Percentiles rank a stretch among this genome's conserved stretches.
phyloP scores from a whole-genome alignment of 2,113 vertebrate genomes.

The Entomyzon cyanotis region DNA sequence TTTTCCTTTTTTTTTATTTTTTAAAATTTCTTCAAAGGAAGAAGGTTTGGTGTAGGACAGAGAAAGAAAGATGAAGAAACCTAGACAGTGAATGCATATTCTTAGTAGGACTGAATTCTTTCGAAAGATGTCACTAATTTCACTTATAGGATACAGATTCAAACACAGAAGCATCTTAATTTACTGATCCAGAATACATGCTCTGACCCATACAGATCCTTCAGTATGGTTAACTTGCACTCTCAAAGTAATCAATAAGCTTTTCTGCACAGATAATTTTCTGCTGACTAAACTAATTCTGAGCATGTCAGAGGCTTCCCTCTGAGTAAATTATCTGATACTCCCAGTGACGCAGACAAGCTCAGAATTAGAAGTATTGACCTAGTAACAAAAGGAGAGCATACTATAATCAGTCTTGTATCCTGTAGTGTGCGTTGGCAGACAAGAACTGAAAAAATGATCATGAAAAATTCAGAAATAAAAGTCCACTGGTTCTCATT shows the following conservation, averaged over 20 bases:
- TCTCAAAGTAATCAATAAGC: neutral
- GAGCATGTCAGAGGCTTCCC: neutral
- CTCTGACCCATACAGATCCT: neutral
- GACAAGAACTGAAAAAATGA: neutral
- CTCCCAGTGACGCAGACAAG: slow-evolving; percentile 1
- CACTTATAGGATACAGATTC: neutral
- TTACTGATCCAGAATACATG: neutral
- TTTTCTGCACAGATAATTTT: neutral
- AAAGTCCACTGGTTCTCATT: neutral
- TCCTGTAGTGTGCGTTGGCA: neutral
- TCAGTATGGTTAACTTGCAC: neutral
- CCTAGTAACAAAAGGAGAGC: slow-evolving; percentile 35
- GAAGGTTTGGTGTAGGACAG: neutral
- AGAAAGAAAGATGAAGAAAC: neutral
- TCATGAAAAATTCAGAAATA: neutral
- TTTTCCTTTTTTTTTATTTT: neutral
- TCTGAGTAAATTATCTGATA: neutral
- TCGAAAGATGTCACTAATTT: neutral
- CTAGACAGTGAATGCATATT: neutral
- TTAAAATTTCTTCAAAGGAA: neutral
- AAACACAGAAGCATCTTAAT: neutral
- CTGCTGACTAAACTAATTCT: slow-evolving; percentile 33
- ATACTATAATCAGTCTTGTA: neutral
- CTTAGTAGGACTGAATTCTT: neutral
- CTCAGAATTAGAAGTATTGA: slow-evolving; percentile 45